Evolutionary conservation across 2,888 invertebrate genomes (phyloP).

Genomic region (Hydriomena furcata): DNA sequence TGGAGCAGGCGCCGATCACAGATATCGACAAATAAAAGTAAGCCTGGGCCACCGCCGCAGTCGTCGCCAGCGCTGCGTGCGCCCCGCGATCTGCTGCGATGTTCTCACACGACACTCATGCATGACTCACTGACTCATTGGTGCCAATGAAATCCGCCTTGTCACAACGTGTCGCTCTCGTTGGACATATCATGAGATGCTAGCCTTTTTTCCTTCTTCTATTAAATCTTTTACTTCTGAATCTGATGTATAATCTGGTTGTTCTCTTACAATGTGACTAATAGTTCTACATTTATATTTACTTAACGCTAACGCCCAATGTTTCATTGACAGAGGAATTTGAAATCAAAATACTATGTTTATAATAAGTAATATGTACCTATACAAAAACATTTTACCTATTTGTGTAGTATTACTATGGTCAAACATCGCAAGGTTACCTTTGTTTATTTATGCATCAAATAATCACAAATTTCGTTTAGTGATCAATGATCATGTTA

Average conservation of each 20-base stretch:
- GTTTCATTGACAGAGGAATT: too few relatives aligned
- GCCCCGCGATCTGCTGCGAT: slow-evolving; percentile 30
- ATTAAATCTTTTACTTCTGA: neutral
- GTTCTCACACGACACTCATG: slow-evolving; percentile 34
- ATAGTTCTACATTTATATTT: too few relatives aligned
- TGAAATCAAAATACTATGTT: too few relatives aligned
- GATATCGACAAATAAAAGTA: slow-evolving; percentile 80
- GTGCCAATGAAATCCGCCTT: slow-evolving; percentile 29
- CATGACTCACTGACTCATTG: slow-evolving; percentile 31
- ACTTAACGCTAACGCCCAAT: too few relatives aligned
- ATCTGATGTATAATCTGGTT: neutral
- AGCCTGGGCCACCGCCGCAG: slow-evolving; percentile 55
- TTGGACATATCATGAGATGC: slow-evolving; percentile 19
- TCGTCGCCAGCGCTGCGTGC: slow-evolving; percentile 40
- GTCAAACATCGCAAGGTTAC: too few relatives aligned
- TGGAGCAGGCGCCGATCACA: slow-evolving; percentile 80
- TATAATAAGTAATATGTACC: too few relatives aligned
- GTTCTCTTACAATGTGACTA: too few relatives aligned
- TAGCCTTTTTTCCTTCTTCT: slow-evolving; percentile 1
- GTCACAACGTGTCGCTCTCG: slow-evolving; percentile 28
- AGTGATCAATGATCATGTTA: too few relatives aligned
- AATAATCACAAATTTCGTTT: too few relatives aligned
- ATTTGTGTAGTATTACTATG: too few relatives aligned
- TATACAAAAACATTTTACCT: too few relatives aligned
- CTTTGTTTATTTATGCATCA: too few relatives aligned